Conservation (phyloP, 2,888 invertebrate species). For the Apamea sordens region DNA sequence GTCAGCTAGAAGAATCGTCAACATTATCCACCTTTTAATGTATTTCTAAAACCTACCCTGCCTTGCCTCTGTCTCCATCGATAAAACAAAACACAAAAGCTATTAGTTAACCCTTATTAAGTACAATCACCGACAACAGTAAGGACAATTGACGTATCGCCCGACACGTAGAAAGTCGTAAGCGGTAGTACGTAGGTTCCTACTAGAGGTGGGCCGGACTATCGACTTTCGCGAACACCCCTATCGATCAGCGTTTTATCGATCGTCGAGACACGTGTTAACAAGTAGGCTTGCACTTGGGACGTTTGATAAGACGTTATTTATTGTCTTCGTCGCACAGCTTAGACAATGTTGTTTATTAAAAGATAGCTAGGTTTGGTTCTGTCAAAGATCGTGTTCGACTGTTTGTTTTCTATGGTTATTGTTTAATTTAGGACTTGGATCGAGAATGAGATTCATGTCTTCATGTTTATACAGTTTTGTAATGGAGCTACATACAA, state of each 20-base stretch:
- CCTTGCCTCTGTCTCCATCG: slow-evolving; percentile 8
- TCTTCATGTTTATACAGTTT: not conserved
- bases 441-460: slow-evolving; percentile 8
- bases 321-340: slow-evolving; percentile 61
- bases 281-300: slow-evolving; percentile 76
- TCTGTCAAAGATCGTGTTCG: slow-evolving; percentile 51
- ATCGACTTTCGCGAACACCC: slow-evolving; percentile 68
- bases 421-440: slow-evolving; percentile 42
- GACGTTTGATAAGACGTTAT: slow-evolving; percentile 76
- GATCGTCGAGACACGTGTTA: slow-evolving; percentile 79
- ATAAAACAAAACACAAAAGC: slow-evolving; percentile 62
- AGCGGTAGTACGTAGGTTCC: slow-evolving; percentile 28
- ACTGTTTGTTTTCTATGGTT: slow-evolving; percentile 37
- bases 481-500: not conserved
- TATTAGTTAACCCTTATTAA: slow-evolving; percentile 67
- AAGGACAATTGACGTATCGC: slow-evolving; percentile 61
- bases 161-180: slow-evolving; percentile 62
- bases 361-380: slow-evolving; percentile 53
- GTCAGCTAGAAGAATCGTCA: not conserved
- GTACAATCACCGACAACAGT: slow-evolving; percentile 62
- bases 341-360: slow-evolving; percentile 57
- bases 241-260: slow-evolving; percentile 78
- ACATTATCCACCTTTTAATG: not conserved
- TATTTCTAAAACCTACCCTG: slow-evolving; percentile 19
- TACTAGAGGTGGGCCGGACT: slow-evolving; percentile 45